phyloP scores from a whole-genome alignment of 2,113 vertebrate genomes.

The Anser cygnoides region DNA sequence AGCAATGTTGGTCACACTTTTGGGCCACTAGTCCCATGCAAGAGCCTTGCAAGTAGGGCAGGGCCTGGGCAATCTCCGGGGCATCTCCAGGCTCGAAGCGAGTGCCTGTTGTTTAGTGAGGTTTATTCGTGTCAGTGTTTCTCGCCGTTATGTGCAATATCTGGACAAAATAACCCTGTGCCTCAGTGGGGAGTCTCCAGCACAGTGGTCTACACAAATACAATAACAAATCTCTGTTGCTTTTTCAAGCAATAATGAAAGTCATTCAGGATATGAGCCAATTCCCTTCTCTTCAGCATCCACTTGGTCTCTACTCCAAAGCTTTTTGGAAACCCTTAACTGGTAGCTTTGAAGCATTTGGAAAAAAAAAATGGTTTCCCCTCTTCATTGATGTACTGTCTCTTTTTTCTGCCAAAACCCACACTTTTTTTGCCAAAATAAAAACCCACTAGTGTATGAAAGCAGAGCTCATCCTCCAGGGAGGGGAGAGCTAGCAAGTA shows the following conservation, averaged over 20 bases:
- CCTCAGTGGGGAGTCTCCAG: conserved; percentile 1
- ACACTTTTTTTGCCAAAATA: conserved; percentile 59
- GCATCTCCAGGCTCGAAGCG: neutral
- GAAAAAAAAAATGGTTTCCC: conserved; percentile 43
- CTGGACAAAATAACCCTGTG: neutral
- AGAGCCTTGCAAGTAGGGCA: neutral
- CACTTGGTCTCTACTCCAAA: conserved; percentile 31
- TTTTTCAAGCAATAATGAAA: conserved; percentile 39
- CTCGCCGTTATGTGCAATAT: neutral
- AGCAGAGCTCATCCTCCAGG: conserved; percentile 48
- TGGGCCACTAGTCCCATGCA: neutral
- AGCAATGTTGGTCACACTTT: neutral
- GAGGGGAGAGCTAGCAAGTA: conserved; percentile 30
- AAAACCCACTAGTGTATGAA: conserved; percentile 54
- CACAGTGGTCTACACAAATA: conserved; percentile 36
- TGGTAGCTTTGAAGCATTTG: conserved; percentile 54
- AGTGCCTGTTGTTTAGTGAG: neutral
- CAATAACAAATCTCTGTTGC: neutral
- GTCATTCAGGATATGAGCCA: conserved; percentile 28
- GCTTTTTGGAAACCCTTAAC: conserved; percentile 56
- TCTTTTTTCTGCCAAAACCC: conserved; percentile 67
- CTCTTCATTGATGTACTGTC: conserved; percentile 63
- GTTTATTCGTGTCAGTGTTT: neutral
- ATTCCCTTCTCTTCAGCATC: conserved; percentile 47
- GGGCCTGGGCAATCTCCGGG: neutral